Base-by-base conservation (phyloP, 2,113 vertebrate genomes). In the Ceuthmochares aereus region DNA sequence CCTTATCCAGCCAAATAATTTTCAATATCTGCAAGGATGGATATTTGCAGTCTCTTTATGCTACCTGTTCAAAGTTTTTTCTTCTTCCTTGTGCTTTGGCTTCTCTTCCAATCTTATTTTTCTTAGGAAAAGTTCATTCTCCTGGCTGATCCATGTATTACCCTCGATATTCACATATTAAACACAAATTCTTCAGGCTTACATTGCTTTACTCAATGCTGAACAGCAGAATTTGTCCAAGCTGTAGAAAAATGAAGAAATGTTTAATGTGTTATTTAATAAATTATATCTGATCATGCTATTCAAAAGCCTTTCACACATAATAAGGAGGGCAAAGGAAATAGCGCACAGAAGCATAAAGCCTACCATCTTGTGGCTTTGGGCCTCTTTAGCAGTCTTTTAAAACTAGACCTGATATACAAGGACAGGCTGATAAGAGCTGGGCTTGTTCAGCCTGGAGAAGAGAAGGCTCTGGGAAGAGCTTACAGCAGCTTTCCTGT, bases 231-330 rank as follows among this genome's bases (percentile, higher is more conserved):
- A 52, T 20, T 34, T 40, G 42, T 56, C 15, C 81, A 70, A 87
- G 40, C 30, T 86, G 47, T 37, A 90, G 52, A 74, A 74, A 90
- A 85, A 36, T 19, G 1, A 54, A 70, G 60, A 49, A 13, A 63
- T 36, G 23, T 62, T 43, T 81, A 15, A 17, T 6, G 3, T 49
- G 11, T 77, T 78, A 26, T 23, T 66, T 85, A 82, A 74, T 79
- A 47, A 70, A 37, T 64, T 42, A 3, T 42, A 20, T 86, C 6
- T 1, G n/a, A 62, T 40, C 1, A 0, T 17, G n/a, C 75, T 1
- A 78, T 79, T 75, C 43, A 56, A 14, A 89, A 75, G 27, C 37
- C 55, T 75, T 82, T 75, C 52, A 55, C 17, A 17, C 17, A 10
- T 58, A 43, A 43, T 4, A 22, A 47, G 20, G 37, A 34, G 36